A percentile compares a stretch with the other conserved stretches of the same genome.
phyloP scores from a whole-genome alignment of 2,113 vertebrate genomes.

The Peromyscus maniculatus region DNA sequence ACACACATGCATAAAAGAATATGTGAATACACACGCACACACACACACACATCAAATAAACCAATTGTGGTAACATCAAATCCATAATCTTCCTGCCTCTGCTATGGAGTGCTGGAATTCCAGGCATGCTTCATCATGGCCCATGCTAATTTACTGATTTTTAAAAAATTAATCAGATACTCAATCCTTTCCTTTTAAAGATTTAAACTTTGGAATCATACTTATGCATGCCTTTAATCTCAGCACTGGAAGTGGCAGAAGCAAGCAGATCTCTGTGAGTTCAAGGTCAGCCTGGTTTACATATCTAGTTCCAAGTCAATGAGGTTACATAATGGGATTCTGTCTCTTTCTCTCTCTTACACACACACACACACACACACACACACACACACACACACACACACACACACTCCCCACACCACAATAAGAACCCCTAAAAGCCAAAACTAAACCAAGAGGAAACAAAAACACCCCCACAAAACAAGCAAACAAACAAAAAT shows the following conservation, averaged over 20 bases:
- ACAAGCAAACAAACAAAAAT: neutral
- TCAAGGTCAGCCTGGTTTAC: neutral
- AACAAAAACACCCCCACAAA: neutral
- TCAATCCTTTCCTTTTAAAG: constrained; percentile 15
- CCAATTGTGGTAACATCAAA: neutral
- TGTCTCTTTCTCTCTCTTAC: no score
- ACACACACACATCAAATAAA: no score
- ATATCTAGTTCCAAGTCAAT: neutral
- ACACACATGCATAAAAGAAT: neutral
- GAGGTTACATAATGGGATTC: neutral
- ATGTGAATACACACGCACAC: neutral
- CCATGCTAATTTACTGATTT: neutral
- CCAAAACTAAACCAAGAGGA: neutral
- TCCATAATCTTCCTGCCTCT: neutral
- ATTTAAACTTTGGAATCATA: constrained; percentile 10
- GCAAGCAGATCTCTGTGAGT: neutral
- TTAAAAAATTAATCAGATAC: neutral
- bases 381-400: neutral
- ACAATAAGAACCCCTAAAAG: neutral
- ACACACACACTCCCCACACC: neutral
- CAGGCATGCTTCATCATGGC: neutral
- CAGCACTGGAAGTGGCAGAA: neutral
- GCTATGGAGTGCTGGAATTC: neutral
- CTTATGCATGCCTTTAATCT: neutral
- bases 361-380: no score